Conservation (phyloP, 2,888 invertebrate genomes). For the Pheosia tremula region DNA sequence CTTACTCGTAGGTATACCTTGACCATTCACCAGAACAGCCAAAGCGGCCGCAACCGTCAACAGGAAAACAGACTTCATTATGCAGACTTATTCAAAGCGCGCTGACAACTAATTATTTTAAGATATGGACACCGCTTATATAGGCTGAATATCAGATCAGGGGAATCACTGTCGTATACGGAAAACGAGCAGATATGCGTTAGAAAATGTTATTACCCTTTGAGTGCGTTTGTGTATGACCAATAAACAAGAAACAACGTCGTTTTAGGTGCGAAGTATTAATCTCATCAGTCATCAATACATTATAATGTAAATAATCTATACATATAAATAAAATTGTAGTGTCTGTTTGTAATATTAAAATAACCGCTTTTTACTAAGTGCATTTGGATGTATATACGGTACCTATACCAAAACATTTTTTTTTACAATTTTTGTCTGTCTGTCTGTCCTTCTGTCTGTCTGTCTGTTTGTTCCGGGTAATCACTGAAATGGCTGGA, state of each 20-base stretch:
- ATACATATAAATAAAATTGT: too few relatives aligned
- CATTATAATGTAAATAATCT: too few relatives aligned
- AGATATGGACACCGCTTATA: neutral
- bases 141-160: neutral
- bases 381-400: too few relatives aligned
- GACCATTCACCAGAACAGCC: slow-evolving; percentile 34
- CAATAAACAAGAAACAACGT: neutral
- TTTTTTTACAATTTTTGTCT: too few relatives aligned
- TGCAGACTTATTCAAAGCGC: slow-evolving; percentile 9
- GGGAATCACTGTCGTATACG: neutral
- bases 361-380: too few relatives aligned
- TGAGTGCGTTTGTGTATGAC: neutral
- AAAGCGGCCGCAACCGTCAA: slow-evolving; percentile 28
- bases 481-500: too few relatives aligned
- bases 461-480: too few relatives aligned
- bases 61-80: slow-evolving; percentile 45
- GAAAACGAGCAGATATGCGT: neutral
- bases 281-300: too few relatives aligned
- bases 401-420: too few relatives aligned
- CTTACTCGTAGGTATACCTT: slow-evolving; percentile 52
- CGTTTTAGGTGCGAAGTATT: too few relatives aligned
- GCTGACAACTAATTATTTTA: neutral
- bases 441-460: too few relatives aligned
- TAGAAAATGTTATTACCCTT: neutral
- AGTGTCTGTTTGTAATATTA: too few relatives aligned